A percentile compares a stretch with the other conserved stretches of the same genome.
phyloP scores from a whole-genome alignment of 2,113 vertebrate genomes.

The Rhegmatorhina hoffmannsi region DNA sequence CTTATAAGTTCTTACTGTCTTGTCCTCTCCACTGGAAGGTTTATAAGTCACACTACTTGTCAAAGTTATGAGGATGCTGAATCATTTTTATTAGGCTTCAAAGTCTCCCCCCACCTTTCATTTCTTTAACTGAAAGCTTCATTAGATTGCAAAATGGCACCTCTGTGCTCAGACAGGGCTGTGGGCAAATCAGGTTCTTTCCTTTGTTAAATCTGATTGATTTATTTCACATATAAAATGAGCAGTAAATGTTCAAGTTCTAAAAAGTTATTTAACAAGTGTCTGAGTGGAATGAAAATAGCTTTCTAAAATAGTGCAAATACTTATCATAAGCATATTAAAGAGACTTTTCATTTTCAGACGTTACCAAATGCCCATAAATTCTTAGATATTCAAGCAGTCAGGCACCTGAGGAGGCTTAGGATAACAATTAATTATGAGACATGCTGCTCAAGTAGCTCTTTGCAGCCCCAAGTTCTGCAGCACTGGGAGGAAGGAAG shows the following conservation, averaged over 20 bases:
- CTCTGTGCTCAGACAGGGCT: constrained; percentile 52
- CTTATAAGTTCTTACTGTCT: neutral
- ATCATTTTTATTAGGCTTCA: constrained; percentile 54
- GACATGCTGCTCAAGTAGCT: neutral
- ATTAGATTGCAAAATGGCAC: constrained; percentile 63
- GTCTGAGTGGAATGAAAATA: constrained; percentile 55
- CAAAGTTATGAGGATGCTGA: constrained; percentile 54
- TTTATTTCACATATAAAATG: constrained; percentile 65
- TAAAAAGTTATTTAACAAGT: constrained; percentile 64
- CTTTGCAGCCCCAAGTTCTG: neutral
- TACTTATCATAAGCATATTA: constrained; percentile 67
- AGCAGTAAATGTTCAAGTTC: constrained; percentile 61
- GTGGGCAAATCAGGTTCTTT: constrained; percentile 58
- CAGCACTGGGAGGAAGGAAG: neutral
- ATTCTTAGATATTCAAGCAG: constrained; percentile 38
- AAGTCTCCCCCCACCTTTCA: constrained; percentile 2
- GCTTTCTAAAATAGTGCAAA: constrained; percentile 60
- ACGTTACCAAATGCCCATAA: constrained; percentile 49
- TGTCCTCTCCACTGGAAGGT: neutral
- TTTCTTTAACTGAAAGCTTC: constrained; percentile 57
- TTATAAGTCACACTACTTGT: constrained; percentile 18
- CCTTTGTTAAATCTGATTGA: constrained; percentile 68
- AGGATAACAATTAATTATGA: constrained; percentile 26
- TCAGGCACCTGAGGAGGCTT: constrained; percentile 26
- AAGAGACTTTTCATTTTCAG: constrained; percentile 49